Base-by-base conservation (phyloP, 2,113 vertebrate genomes). In the Coracopsis vasa region DNA sequence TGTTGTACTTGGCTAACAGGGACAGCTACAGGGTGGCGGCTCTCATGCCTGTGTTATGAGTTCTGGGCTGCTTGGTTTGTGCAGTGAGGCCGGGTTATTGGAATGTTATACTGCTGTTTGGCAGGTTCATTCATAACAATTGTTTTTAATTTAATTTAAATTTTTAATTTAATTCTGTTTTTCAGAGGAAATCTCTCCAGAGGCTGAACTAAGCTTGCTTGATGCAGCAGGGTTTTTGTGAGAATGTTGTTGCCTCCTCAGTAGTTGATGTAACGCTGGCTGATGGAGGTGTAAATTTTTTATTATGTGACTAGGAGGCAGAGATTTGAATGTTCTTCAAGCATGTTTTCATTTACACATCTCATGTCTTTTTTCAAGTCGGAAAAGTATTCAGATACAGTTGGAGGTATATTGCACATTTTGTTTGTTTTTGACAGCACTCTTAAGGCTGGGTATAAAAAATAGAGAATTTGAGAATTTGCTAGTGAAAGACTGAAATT, bases 21-120 rank as follows among this genome's bases (percentile, higher is more conserved):
- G 56, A 7, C 1, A 1, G 75, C 1, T 14, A 4, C 29, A 3
- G 45, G 33, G 9, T 8, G 54, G 75, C 51, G 35, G 33, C 62
- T 37, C 42, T 67, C 3, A 0, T 8, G 23, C 41, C 0, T 1
- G 5, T 10, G 31, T 12, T 45, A 2, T 0, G 1, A 24, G 29
- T 54, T 33, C 41, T 47, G 73, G 66, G 64, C 67, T 72, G 33
- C 66, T 67, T 25, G 1, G 6, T 35, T 44, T 41, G 10, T 48
- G 41, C 37, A 11, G 16, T 8, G n/a, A n/a, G 37, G 29, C 39
- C 37, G 24, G 16, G 27, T 35, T 72, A 8, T 56, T 53, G 47
- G 17, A 13, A n/a, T n/a, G 17, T 27, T 27, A 31, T 1, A 7
- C 17, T 45, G 1, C 37, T 74, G 14, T 53, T 35, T 60, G 50